These are phyloP conservation scores for Lasioglossum lativentre DNA, from an alignment of 2,888 invertebrate species.

Conservation along the genomic window DNA sequence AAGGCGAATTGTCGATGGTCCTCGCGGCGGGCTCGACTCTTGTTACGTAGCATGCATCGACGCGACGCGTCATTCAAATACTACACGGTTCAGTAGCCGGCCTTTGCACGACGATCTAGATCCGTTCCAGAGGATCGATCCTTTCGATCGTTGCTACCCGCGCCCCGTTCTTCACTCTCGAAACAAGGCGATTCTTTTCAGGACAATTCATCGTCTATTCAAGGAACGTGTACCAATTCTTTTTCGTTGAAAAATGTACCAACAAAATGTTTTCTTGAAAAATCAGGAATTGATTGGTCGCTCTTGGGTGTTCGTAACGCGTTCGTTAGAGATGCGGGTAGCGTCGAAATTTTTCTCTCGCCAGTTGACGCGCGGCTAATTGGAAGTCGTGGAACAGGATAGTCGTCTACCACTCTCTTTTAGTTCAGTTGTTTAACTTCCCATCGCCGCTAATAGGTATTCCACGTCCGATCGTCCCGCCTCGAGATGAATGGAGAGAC, in stretches of 20 bases:
- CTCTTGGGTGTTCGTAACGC: background rate
- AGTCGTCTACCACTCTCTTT: constrained; percentile 18
- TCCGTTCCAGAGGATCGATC: constrained; percentile 47
- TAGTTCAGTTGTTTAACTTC: constrained; percentile 32
- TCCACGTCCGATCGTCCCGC: constrained; percentile 53
- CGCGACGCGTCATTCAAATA: constrained; percentile 49
- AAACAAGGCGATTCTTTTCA: background rate
- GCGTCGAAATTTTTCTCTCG: constrained; percentile 4
- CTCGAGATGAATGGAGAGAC: constrained; percentile 62
- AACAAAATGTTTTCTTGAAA: background rate
- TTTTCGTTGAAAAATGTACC: background rate
- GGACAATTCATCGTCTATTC: background rate
- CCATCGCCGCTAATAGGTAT: constrained; percentile 56
- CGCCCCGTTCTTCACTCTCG: background rate
- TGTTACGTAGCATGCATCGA: constrained; percentile 35
- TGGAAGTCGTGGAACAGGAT: constrained; percentile 21
- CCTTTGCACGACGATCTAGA: constrained; percentile 58
- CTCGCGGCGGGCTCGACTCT: constrained; percentile 26
- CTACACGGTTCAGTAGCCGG: constrained; percentile 59
- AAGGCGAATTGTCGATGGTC: constrained; percentile 59
- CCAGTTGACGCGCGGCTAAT: background rate
- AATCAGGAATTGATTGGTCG: background rate
- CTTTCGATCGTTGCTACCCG: constrained; percentile 36
- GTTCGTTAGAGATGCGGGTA: background rate
- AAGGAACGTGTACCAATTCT: background rate